These are phyloP conservation scores for Masticophis lateralis DNA, from an alignment of 2,797 vertebrate genomes.

Conservation along the genomic window DNA sequence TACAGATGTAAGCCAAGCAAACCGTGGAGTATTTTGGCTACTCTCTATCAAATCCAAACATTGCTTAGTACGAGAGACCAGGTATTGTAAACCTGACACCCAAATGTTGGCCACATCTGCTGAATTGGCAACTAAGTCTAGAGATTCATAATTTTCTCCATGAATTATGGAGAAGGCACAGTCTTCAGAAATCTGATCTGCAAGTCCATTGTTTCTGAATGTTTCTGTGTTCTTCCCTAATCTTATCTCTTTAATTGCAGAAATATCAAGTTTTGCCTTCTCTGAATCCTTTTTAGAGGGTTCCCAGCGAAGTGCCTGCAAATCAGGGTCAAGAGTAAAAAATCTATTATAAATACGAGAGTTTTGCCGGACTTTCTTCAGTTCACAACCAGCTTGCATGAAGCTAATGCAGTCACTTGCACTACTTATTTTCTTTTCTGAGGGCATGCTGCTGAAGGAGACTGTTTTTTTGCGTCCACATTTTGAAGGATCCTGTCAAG, in stretches of 20 bases:
- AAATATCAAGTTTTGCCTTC: conserved; percentile 89
- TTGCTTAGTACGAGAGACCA: conserved; percentile 88
- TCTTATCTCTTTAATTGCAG: conserved; percentile 88
- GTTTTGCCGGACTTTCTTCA: conserved; percentile 96
- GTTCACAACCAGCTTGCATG: conserved; percentile 96
- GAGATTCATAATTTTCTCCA: conserved; percentile 94
- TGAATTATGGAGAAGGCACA: conserved; percentile 93
- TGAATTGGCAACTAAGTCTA: conserved; percentile 92
- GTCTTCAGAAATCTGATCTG: conserved; percentile 92
- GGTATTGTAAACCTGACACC: conserved; percentile 93
- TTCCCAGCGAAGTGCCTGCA: conserved; percentile 94
- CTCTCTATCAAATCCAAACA: conserved; percentile 80
- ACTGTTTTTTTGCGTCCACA: conserved; percentile 92
- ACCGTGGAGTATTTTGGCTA: conserved; percentile 83
- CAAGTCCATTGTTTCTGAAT: conserved; percentile 90
- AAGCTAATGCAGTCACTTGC: conserved; percentile 94
- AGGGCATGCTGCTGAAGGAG: conserved; percentile 98
- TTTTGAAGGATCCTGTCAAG: conserved; percentile 89
- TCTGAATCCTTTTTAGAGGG: conserved; percentile 96
- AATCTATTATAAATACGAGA: conserved; percentile 94
- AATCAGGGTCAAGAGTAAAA: conserved; percentile 90
- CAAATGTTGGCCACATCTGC: conserved; percentile 98
- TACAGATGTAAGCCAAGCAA: conserved; percentile 85
- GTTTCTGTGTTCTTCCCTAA: conserved; percentile 97
- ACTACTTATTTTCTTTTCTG: conserved; percentile 97